Evolutionary conservation across 2,113 vertebrate species (phyloP).

Genomic region (Lepus europaeus): DNA sequence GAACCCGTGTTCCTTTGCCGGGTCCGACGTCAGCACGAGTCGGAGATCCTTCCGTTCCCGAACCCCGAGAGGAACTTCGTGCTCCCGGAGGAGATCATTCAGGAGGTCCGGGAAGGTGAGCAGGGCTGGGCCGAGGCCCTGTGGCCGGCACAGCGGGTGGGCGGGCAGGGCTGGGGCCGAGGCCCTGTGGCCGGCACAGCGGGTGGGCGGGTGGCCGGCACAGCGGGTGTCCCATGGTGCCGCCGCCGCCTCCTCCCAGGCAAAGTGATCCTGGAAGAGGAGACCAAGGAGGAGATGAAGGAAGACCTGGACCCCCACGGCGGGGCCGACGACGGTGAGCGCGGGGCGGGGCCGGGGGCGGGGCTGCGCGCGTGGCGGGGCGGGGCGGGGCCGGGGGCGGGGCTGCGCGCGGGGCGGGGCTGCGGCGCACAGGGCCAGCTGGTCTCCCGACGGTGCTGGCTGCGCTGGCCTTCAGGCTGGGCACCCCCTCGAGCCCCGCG

Average conservation of each 20-base stretch:
- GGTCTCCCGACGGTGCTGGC: too few species aligned
- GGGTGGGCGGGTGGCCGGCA: neutral
- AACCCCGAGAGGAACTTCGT: conserved; percentile 97
- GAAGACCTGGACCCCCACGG: conserved; percentile 94
- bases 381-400: too few species aligned
- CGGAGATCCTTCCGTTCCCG: conserved; percentile 97
- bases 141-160: too few species aligned
- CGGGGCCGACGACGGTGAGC: conserved; percentile 94
- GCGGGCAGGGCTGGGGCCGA: too few species aligned
- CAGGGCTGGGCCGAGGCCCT: neutral
- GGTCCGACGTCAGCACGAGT: conserved; percentile 92
- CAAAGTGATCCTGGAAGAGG: conserved; percentile 94
- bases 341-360: neutral
- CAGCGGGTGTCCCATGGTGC: too few species aligned
- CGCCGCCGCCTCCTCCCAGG: conserved; percentile 86
- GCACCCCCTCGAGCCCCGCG: too few species aligned
- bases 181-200: too few species aligned
- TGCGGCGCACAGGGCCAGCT: neutral
- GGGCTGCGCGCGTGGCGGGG: too few species aligned
- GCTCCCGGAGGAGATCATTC: conserved; percentile 97
- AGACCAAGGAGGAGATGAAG: conserved; percentile 94
- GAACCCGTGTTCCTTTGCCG: neutral
- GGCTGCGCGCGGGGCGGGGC: too few species aligned
- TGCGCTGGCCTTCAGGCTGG: too few species aligned
- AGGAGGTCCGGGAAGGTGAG: conserved; percentile 98